A percentile compares a stretch with the other conserved stretches of the same genome.
Evolutionary conservation across 2,797 vertebrate genomes (phyloP).

Genomic region (Bovichtus diacanthus): DNA sequence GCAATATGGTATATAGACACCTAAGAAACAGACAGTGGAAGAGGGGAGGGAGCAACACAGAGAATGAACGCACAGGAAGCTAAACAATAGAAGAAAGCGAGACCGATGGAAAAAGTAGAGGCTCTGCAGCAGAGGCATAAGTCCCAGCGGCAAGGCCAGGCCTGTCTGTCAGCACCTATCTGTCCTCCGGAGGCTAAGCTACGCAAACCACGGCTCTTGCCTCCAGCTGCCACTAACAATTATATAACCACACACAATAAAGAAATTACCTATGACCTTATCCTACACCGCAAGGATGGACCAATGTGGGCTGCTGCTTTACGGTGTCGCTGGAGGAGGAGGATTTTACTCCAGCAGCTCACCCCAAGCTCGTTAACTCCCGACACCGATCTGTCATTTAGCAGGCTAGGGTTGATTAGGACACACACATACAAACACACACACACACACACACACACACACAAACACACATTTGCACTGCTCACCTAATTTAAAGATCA

Average conservation of each 20-base stretch:
- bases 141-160: constrained; percentile 24
- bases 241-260: constrained; percentile 62
- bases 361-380: constrained; percentile 44
- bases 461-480: constrained; percentile 3
- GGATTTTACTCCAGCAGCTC: constrained; percentile 44
- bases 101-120: constrained; percentile 21
- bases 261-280: constrained; percentile 66
- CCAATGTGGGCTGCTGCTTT: constrained; percentile 33
- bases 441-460: constrained; percentile 5
- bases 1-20: constrained; percentile 4
- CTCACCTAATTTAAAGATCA: constrained; percentile 13
- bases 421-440: constrained; percentile 11
- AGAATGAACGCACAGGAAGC: constrained; percentile 22
- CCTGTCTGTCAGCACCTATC: constrained; percentile 70
- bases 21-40: constrained; percentile 6
- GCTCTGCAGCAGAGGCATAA: constrained; percentile 22
- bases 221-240: constrained; percentile 65
- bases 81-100: constrained; percentile 19
- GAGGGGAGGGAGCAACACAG: constrained; percentile 7
- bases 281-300: constrained; percentile 34
- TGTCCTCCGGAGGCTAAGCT: constrained; percentile 48
- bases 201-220: constrained; percentile 51
- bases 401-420: constrained; percentile 34
- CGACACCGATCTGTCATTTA: constrained; percentile 51
- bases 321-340: constrained; percentile 39